These are phyloP conservation scores for Oreocharis arfaki DNA, from an alignment of 2,113 vertebrate species.

Conservation along the genomic window DNA sequence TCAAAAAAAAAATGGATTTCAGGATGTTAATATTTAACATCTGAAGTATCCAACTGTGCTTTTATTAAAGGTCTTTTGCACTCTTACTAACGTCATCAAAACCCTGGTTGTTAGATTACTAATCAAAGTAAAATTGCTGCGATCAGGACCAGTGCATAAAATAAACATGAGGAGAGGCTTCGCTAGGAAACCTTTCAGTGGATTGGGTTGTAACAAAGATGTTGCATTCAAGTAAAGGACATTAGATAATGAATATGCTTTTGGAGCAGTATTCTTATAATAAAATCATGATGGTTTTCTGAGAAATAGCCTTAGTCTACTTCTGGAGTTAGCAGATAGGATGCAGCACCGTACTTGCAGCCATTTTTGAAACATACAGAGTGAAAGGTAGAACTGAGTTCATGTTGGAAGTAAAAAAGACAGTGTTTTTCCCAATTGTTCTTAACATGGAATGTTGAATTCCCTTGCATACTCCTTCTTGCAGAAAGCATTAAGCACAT, in stretches of 20 bases:
- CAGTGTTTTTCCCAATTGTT: background rate
- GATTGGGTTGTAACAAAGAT: constrained; percentile 13
- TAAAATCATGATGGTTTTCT: background rate
- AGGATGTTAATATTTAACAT: constrained; percentile 53
- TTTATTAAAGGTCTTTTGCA: constrained; percentile 49
- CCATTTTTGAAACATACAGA: background rate
- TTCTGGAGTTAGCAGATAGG: background rate
- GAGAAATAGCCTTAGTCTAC: background rate
- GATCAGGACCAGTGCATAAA: constrained; percentile 30
- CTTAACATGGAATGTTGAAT: background rate
- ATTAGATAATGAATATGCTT: background rate
- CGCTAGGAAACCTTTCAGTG: constrained; percentile 42
- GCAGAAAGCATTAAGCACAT: background rate
- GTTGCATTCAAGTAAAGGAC: background rate
- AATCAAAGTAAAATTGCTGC: constrained; percentile 48
- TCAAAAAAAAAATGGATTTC: background rate
- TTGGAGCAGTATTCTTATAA: background rate
- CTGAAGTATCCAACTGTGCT: constrained; percentile 53
- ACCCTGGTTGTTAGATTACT: constrained; percentile 43
- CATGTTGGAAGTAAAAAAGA: background rate
- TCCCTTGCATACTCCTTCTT: background rate
- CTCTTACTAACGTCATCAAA: constrained; percentile 49
- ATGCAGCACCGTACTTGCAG: background rate
- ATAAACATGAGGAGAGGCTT: constrained; percentile 39
- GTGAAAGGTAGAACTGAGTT: background rate